Conservation (phyloP, 2,113 vertebrate species). For the Pitta sordida region DNA sequence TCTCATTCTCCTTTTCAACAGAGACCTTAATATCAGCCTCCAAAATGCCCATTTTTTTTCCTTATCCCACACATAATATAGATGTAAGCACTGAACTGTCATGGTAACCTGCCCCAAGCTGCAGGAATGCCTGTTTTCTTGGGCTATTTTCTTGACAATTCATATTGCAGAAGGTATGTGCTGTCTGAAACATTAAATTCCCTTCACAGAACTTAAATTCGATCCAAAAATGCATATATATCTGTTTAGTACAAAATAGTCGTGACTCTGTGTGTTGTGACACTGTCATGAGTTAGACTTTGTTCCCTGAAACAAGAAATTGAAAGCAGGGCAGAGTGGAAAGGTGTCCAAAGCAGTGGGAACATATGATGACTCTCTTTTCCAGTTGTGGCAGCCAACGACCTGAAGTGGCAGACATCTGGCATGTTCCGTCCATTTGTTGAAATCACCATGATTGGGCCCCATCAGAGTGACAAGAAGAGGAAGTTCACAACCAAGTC, state of each 20-base stretch:
- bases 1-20: not conserved
- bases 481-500: constrained; percentile 97
- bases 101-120: not conserved
- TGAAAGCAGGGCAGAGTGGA: not conserved
- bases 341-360: not conserved
- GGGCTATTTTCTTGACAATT: not conserved
- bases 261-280: accelerated
- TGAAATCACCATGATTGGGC: constrained; percentile 93
- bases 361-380: constrained; percentile 27
- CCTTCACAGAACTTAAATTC: not conserved
- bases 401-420: constrained; percentile 95
- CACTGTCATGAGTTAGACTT: not conserved
- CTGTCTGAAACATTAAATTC: not conserved
- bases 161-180: not conserved
- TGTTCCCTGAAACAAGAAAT: not conserved
- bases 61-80: not conserved
- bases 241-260: not conserved
- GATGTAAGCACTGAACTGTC: not conserved
- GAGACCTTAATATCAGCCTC: not conserved
- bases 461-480: constrained; percentile 94
- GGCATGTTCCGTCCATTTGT: constrained; percentile 98
- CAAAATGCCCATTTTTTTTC: not conserved
- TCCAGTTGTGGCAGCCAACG: constrained; percentile 90
- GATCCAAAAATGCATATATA: accelerated
- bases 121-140: not conserved